These are phyloP conservation scores for Poeciliopsis presidionis DNA, from an alignment of 2,797 vertebrate species.

Conservation along the genomic window DNA sequence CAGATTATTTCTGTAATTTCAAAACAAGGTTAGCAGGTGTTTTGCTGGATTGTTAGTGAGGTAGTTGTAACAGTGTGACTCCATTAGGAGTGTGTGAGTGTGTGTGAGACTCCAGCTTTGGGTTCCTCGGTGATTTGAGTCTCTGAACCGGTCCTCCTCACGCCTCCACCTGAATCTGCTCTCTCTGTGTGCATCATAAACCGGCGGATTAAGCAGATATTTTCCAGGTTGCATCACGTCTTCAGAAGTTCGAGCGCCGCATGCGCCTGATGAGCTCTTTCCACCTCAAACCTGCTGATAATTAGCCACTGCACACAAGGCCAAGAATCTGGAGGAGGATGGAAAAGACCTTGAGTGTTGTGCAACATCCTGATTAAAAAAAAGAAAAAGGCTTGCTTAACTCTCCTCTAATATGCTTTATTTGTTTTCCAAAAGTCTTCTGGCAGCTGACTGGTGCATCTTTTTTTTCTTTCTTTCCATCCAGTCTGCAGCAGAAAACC, in stretches of 20 bases:
- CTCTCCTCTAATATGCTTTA: conserved; percentile 4
- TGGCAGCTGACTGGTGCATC: conserved; percentile 55
- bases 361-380: conserved; percentile 58
- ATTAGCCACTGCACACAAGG: conserved; percentile 52
- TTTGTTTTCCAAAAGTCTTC: conserved; percentile 53
- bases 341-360: conserved; percentile 65
- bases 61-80: conserved; percentile 15
- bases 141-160: neutral
- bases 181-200: conserved; percentile 30
- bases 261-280: conserved; percentile 67
- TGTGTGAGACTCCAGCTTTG: neutral
- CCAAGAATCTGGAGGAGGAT: conserved; percentile 56
- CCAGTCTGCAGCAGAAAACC: conserved; percentile 21
- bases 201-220: conserved; percentile 40
- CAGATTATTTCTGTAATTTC: conserved; percentile 24
- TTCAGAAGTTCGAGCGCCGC: conserved; percentile 41
- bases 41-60: neutral
- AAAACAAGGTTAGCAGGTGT: conserved; percentile 32
- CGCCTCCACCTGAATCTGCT: conserved; percentile 26
- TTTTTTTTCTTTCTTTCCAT: conserved; percentile 51
- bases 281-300: conserved; percentile 72
- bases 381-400: conserved; percentile 26
- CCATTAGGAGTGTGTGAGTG: neutral
- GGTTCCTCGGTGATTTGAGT: accelerated
- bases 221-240: conserved; percentile 61